These are phyloP conservation scores for Acleris emargana DNA, from an alignment of 2,888 invertebrate genomes.

Conservation along the genomic window DNA sequence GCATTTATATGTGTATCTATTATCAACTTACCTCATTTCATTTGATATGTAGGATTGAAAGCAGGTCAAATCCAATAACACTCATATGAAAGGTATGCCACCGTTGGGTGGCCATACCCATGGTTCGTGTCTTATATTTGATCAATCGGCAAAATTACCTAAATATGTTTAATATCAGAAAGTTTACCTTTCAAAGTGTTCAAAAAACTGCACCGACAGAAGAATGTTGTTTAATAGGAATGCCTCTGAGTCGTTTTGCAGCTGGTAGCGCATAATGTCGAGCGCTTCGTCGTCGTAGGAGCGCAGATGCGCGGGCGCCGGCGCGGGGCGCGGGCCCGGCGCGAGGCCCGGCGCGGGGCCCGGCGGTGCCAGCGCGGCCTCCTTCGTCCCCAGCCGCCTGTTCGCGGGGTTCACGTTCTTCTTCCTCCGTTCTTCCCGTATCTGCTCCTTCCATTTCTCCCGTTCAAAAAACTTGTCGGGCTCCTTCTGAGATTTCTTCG, in stretches of 20 bases:
- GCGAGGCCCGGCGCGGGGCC: constrained; percentile 46
- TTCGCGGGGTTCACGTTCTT: constrained; percentile 54
- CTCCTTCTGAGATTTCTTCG: constrained; percentile 68
- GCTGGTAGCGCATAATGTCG: constrained; percentile 82
- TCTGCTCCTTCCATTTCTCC: constrained; percentile 68
- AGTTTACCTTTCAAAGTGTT: constrained; percentile 89
- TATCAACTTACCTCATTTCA: no score
- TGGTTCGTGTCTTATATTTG: neutral
- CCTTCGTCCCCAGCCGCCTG: constrained; percentile 58
- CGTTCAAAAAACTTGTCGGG: constrained; percentile 73
- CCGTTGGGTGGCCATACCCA: no score
- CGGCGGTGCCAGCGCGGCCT: constrained; percentile 50
- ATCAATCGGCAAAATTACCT: neutral
- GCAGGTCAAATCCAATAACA: no score
- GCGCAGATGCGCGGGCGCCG: constrained; percentile 60
- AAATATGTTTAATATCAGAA: neutral
- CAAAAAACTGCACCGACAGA: constrained; percentile 90
- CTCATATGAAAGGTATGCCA: no score
- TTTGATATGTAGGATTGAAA: no score
- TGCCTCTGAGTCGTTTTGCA: constrained; percentile 85
- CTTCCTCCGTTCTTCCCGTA: constrained; percentile 61
- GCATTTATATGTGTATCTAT: no score
- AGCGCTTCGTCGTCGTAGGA: constrained; percentile 82
- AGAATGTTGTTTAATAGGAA: constrained; percentile 91
- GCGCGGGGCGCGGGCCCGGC: constrained; percentile 45